A percentile compares a stretch with the other conserved stretches of the same genome.
Evolutionary conservation across 2,888 invertebrate genomes (phyloP).

Genomic region (Petrolisthes manimaculis): DNA sequence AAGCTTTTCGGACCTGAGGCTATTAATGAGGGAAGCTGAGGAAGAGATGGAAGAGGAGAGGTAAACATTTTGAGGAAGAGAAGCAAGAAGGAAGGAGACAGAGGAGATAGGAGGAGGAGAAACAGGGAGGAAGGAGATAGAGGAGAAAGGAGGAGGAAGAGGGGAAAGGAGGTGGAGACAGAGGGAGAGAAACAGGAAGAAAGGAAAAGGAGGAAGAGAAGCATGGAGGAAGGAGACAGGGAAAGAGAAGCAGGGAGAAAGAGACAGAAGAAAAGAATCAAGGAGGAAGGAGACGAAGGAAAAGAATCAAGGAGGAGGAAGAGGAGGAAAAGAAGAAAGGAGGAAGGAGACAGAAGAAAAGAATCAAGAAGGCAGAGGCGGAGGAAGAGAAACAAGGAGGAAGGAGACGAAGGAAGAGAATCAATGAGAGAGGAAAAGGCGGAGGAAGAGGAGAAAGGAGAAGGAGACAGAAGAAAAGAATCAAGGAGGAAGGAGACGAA

Average conservation of each 20-base stretch:
- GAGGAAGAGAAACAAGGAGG: conserved; percentile 5
- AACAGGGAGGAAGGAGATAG: not conserved
- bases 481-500: not conserved
- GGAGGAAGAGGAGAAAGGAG: not conserved
- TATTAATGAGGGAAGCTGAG: not conserved
- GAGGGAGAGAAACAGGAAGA: not conserved
- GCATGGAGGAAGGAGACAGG: not conserved
- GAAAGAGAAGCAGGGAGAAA: not conserved
- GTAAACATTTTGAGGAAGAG: not conserved
- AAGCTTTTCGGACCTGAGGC: no score
- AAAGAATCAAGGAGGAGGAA: not conserved
- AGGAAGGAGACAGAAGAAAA: no score
- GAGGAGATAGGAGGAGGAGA: not conserved
- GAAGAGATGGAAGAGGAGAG: not conserved
- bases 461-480: not conserved
- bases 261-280: not conserved
- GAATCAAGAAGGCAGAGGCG: not conserved
- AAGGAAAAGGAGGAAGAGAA: not conserved
- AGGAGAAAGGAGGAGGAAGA: not conserved
- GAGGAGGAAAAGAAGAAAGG: not conserved
- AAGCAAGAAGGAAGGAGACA: not conserved
- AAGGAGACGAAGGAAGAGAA: not conserved
- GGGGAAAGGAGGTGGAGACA: not conserved
- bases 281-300: not conserved
- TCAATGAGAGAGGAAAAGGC: not conserved